A percentile compares a stretch with the other conserved stretches of the same genome.
Conservation (phyloP, 2,797 vertebrate genomes). For the Clarias fuscus region DNA sequence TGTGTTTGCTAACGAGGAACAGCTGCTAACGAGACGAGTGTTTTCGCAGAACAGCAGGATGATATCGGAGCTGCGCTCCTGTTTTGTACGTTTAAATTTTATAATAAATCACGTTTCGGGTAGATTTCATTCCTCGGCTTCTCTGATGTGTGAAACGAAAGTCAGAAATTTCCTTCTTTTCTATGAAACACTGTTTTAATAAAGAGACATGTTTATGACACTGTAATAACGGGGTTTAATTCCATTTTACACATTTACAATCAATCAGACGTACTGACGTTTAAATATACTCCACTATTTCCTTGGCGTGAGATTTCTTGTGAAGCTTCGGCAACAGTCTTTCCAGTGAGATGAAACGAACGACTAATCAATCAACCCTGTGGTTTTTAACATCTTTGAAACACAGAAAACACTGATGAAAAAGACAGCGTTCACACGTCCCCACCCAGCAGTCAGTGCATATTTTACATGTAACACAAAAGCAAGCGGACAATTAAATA, state of each 20-base stretch:
- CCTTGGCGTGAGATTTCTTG: constrained; percentile 6
- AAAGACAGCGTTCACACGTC: neutral
- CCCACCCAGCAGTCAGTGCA: neutral
- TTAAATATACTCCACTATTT: neutral
- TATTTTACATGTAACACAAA: neutral
- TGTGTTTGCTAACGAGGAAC: neutral
- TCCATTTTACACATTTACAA: constrained; percentile 21
- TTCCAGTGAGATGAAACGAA: neutral
- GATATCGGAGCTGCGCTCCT: constrained; percentile 67
- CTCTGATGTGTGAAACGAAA: neutral
- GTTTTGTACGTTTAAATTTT: constrained; percentile 43
- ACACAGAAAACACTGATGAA: neutral
- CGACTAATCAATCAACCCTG: neutral
- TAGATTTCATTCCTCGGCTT: neutral
- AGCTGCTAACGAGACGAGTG: neutral
- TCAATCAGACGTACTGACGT: neutral
- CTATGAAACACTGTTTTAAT: neutral
- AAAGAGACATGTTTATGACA: neutral
- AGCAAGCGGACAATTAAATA: neutral
- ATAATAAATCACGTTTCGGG: neutral
- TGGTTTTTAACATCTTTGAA: neutral
- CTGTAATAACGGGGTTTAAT: neutral
- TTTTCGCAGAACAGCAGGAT: neutral
- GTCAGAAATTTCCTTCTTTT: neutral
- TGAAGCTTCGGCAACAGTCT: neutral